Evolutionary conservation across 2,797 vertebrate species (phyloP).

Genomic region (Streptopelia turtur): DNA sequence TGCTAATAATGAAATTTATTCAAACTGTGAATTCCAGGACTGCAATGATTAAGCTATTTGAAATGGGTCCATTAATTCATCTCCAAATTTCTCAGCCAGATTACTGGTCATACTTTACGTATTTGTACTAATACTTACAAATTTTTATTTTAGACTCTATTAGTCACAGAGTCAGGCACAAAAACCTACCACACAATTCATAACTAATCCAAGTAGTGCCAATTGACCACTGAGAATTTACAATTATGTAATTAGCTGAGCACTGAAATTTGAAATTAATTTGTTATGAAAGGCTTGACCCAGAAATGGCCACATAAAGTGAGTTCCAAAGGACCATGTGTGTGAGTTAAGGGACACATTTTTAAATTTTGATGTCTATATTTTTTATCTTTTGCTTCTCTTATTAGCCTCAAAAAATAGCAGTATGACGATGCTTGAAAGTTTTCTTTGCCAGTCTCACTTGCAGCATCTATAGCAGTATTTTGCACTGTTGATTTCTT

Average conservation of each 20-base stretch:
- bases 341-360: background rate
- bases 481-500: background rate
- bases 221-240: background rate
- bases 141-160: background rate
- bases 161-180: background rate
- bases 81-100: background rate
- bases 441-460: background rate
- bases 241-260: background rate
- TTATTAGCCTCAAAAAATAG: background rate
- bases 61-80: slow-evolving; percentile 7
- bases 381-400: background rate
- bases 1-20: slow-evolving; percentile 51
- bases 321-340: no score
- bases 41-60: slow-evolving; percentile 29
- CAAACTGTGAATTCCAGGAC: slow-evolving; percentile 42
- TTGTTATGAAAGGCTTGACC: background rate
- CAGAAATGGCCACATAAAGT: background rate
- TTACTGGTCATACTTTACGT: background rate
- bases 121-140: background rate
- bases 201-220: background rate
- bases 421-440: background rate
- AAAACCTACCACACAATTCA: background rate
- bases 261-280: background rate
- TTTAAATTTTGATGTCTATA: background rate
- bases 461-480: background rate